A percentile compares a stretch with the other conserved stretches of the same genome.
Evolutionary conservation across 2,888 invertebrate genomes (phyloP).

Genomic region (Agrilus biguttatus): DNA sequence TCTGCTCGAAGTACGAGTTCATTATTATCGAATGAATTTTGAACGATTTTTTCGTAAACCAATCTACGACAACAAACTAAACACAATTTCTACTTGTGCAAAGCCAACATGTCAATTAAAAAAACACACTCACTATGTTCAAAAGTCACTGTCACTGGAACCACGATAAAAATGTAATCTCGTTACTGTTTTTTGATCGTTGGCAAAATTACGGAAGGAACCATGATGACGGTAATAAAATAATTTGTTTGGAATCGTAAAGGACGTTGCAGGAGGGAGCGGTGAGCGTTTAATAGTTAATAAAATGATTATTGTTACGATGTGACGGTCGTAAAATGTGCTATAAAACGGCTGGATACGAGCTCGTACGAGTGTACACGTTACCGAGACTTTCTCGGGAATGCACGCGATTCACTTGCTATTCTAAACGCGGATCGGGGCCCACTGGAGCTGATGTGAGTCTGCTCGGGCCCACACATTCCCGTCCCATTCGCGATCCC

Average conservation of each 20-base stretch:
- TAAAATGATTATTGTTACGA: slow-evolving; percentile 32
- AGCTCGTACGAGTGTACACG: slow-evolving; percentile 19
- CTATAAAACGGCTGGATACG: slow-evolving; percentile 22
- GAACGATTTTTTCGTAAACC: slow-evolving; percentile 13
- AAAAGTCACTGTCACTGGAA: too few relatives aligned
- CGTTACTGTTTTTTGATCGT: too few relatives aligned
- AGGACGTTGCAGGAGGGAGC: slow-evolving; percentile 7
- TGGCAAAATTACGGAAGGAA: too few relatives aligned
- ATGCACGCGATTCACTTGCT: slow-evolving; percentile 52
- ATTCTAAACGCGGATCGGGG: slow-evolving; percentile 44
- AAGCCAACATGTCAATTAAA: too few relatives aligned
- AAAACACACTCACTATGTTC: too few relatives aligned
- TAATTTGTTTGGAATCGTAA: too few relatives aligned
- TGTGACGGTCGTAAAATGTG: slow-evolving; percentile 26
- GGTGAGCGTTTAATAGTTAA: slow-evolving; percentile 16
- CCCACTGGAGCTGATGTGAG: slow-evolving; percentile 43
- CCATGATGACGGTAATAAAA: too few relatives aligned
- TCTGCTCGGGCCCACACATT: slow-evolving; percentile 35
- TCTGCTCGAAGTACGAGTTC: slow-evolving; percentile 95
- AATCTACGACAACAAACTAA: background rate
- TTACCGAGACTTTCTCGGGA: slow-evolving; percentile 29
- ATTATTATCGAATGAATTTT: slow-evolving; percentile 39
- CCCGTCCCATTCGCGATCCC: slow-evolving; percentile 31
- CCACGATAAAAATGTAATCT: too few relatives aligned
- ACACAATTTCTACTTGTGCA: too few relatives aligned